These are phyloP conservation scores for Molossus molossus DNA, from an alignment of 2,797 vertebrate genomes.

Conservation along the genomic window DNA sequence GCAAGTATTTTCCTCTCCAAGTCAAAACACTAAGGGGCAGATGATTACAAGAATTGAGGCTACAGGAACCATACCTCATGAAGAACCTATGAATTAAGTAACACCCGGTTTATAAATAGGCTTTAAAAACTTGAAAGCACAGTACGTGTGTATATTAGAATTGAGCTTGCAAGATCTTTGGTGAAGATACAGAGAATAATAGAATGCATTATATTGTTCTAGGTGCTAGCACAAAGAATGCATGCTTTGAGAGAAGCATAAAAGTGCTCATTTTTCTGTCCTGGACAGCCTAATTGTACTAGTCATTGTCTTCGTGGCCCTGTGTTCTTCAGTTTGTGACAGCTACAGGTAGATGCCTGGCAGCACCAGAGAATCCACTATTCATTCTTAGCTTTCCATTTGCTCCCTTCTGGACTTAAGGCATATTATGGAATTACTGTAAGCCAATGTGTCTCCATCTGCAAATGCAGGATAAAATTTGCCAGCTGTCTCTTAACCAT, in stretches of 20 bases:
- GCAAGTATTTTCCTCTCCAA: not conserved
- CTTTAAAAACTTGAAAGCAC: constrained; percentile 26
- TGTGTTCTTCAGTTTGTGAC: not conserved
- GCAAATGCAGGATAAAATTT: constrained; percentile 82
- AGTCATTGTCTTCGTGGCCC: not conserved
- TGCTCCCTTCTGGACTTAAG: constrained; percentile 69
- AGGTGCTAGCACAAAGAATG: not conserved
- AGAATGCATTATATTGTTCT: not conserved
- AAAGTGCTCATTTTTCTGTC: not conserved
- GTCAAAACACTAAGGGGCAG: not conserved
- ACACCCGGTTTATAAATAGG: constrained; percentile 2
- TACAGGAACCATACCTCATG: not conserved
- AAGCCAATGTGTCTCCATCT: constrained; percentile 70
- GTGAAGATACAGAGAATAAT: not conserved
- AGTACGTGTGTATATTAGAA: not conserved
- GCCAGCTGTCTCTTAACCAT: constrained; percentile 81
- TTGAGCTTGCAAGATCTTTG: not conserved
- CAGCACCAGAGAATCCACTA: not conserved
- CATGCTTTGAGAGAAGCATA: not conserved
- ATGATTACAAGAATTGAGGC: not conserved
- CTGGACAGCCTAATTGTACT: not conserved
- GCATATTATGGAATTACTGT: constrained; percentile 76
- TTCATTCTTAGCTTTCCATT: constrained; percentile 59
- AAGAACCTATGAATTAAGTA: not conserved
- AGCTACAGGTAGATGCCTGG: not conserved